Conservation (phyloP, 2,113 vertebrate genomes). For the Hydrochoerus hydrochaeris region DNA sequence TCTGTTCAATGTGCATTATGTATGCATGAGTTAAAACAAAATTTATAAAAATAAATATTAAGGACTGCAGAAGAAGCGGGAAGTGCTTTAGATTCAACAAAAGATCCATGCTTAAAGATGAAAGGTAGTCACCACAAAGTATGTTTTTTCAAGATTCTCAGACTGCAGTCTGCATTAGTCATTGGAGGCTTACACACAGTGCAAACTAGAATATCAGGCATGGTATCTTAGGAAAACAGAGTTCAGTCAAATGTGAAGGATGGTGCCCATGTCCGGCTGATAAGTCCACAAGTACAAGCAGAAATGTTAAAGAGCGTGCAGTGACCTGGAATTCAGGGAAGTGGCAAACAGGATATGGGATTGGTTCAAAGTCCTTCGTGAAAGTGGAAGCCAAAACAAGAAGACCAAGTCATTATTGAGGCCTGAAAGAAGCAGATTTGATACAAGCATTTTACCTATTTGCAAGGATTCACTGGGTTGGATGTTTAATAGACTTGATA, state of each 20-base stretch:
- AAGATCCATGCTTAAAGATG: slow-evolving; percentile 97
- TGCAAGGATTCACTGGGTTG: slow-evolving; percentile 97
- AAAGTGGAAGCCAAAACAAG: slow-evolving; percentile 93
- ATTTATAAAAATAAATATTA: too few species aligned
- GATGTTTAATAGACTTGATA: slow-evolving; percentile 99
- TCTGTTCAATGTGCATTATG: too few species aligned
- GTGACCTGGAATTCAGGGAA: slow-evolving; percentile 93
- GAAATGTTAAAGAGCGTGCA: slow-evolving; percentile 92
- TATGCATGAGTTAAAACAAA: too few species aligned
- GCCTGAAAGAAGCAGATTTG: slow-evolving; percentile 94
- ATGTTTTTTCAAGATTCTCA: slow-evolving; percentile 94
- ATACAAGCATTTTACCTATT: slow-evolving; percentile 93
- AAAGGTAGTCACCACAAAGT: slow-evolving; percentile 97
- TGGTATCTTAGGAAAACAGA: slow-evolving; percentile 95
- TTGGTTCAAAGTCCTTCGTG: slow-evolving; percentile 97
- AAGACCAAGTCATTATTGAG: slow-evolving; percentile 90
- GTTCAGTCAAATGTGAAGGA: slow-evolving; percentile 93
- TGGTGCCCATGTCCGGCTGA: slow-evolving; percentile 93
- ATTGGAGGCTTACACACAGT: slow-evolving; percentile 93
- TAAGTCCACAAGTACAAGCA: slow-evolving; percentile 84
- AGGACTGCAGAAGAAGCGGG: too few species aligned
- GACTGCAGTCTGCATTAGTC: slow-evolving; percentile 94
- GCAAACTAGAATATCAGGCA: slow-evolving; percentile 97
- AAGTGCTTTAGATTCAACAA: slow-evolving; percentile 94
- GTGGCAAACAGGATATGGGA: slow-evolving; percentile 94